A percentile compares a stretch with the other conserved stretches of the same genome.
phyloP scores from a whole-genome alignment of 2,797 vertebrate species.

The Aeoliscus strigatus region DNA sequence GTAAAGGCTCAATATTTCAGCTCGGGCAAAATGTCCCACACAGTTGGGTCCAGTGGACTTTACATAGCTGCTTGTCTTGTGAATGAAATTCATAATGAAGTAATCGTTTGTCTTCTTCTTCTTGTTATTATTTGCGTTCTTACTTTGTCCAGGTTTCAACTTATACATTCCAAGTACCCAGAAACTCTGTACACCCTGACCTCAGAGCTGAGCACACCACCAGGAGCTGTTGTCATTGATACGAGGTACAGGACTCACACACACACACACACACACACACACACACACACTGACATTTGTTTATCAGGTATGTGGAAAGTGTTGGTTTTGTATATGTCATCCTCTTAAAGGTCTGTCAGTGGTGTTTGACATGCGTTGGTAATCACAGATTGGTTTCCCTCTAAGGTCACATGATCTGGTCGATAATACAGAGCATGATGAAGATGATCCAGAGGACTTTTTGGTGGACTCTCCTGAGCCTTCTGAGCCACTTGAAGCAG shows the following conservation, averaged over 20 bases:
- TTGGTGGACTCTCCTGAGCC: constrained; percentile 55
- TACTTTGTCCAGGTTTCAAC: constrained; percentile 40
- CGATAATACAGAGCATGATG: not conserved
- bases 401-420: constrained; percentile 30
- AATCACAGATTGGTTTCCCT: too few relatives aligned
- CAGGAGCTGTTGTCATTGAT: constrained; percentile 35
- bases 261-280: constrained; percentile 2
- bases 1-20: too few relatives aligned
- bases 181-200: constrained; percentile 52
- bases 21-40: too few relatives aligned
- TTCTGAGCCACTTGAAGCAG: constrained; percentile 49
- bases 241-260: constrained; percentile 26
- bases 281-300: not conserved
- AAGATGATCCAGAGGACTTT: constrained; percentile 28
- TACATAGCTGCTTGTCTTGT: too few relatives aligned
- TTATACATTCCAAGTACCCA: constrained; percentile 47
- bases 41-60: too few relatives aligned
- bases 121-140: too few relatives aligned
- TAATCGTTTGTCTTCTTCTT: not conserved
- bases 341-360: too few relatives aligned
- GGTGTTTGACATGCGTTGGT: too few relatives aligned
- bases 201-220: constrained; percentile 46
- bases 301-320: not conserved
- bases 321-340: not conserved
- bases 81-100: not conserved